phyloP scores from a whole-genome alignment of 2,888 invertebrate species.

The Glaucopsyche alexis region DNA sequence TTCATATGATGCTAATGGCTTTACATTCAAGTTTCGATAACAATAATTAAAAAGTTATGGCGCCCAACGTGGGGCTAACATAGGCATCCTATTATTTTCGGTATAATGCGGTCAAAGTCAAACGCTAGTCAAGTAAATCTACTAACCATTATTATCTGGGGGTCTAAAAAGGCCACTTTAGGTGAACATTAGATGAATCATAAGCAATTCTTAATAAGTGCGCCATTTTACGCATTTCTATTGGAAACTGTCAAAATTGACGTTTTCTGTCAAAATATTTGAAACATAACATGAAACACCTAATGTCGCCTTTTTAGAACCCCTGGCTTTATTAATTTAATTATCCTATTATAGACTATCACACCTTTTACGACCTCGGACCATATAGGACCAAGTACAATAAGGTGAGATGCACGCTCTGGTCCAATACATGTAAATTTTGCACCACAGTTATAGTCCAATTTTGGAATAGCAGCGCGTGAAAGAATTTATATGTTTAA shows the following conservation, averaged over 20 bases:
- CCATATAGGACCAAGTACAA: constrained; percentile 62
- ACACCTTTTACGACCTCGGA: constrained; percentile 40
- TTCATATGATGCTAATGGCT: neutral
- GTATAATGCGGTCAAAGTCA: neutral
- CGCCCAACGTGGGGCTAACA: neutral
- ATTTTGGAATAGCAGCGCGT: constrained; percentile 27
- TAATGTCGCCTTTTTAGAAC: too few relatives aligned
- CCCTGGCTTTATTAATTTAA: constrained; percentile 25
- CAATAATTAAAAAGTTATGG: neutral
- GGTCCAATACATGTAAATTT: constrained; percentile 60
- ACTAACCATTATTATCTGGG: too few relatives aligned
- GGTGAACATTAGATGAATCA: too few relatives aligned
- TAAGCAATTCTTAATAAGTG: too few relatives aligned
- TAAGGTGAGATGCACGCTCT: constrained; percentile 59
- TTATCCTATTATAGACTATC: constrained; percentile 22
- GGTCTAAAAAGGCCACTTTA: too few relatives aligned
- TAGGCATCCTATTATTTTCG: neutral
- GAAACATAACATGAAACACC: neutral
- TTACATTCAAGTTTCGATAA: neutral
- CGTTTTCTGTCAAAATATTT: too few relatives aligned
- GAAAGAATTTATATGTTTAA: constrained; percentile 9
- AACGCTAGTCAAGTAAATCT: neutral
- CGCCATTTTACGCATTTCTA: too few relatives aligned
- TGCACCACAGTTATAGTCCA: constrained; percentile 12
- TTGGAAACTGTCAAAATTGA: too few relatives aligned